Percentiles rank a stretch among this genome's conserved stretches.
These are phyloP conservation scores for Solenopsis invicta DNA, from an alignment of 1,140 invertebrate species.

Conservation along the genomic window DNA sequence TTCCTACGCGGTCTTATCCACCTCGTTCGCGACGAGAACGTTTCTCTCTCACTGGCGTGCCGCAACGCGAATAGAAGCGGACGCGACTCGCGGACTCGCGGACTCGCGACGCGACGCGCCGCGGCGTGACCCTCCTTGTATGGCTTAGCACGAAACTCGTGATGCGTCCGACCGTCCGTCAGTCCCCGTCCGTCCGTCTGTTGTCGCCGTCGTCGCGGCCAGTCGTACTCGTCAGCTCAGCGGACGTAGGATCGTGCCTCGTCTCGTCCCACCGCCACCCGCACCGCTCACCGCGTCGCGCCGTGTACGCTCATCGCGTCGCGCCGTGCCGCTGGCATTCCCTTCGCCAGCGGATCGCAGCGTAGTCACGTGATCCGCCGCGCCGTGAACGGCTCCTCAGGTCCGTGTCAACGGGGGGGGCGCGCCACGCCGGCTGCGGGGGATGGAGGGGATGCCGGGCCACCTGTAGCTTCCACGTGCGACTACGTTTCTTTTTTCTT, in stretches of 20 bases:
- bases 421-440: background rate
- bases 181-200: background rate
- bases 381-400: conserved; percentile 60
- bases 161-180: conserved; percentile 51
- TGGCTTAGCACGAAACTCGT: conserved; percentile 57
- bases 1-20: conserved; percentile 6
- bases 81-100: too few species aligned
- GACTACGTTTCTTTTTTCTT: background rate
- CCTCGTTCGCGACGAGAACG: background rate
- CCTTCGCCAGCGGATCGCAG: conserved; percentile 64
- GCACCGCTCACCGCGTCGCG: background rate
- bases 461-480: conserved; percentile 78
- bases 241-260: conserved; percentile 61
- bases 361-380: conserved; percentile 72
- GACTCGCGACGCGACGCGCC: too few species aligned
- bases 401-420: conserved; percentile 70
- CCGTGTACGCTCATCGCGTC: background rate
- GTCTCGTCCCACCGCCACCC: background rate
- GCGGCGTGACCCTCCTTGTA: conserved; percentile 64
- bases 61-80: conserved; percentile 36
- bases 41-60: conserved; percentile 20
- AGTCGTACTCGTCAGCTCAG: conserved; percentile 60
- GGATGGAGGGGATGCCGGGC: conserved; percentile 2
- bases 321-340: conserved; percentile 61
- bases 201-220: conserved; percentile 21